These are phyloP conservation scores for Shargacucullia verbasci DNA, from an alignment of 2,888 invertebrate species.

Conservation along the genomic window DNA sequence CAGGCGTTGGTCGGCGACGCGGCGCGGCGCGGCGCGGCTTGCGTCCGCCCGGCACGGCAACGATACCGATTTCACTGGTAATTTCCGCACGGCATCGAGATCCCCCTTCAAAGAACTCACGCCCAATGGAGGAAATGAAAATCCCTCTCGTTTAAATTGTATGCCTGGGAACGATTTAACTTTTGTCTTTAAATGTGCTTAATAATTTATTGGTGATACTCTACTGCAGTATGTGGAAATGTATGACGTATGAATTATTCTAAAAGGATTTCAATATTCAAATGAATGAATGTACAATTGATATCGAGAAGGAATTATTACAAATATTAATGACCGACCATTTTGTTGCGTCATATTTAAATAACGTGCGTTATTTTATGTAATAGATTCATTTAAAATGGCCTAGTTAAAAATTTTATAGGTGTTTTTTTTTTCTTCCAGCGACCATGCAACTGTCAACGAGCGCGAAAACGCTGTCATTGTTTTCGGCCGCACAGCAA, in stretches of 20 bases:
- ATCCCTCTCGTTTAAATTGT: slow-evolving; percentile 79
- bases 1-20: slow-evolving; percentile 63
- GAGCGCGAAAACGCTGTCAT: slow-evolving; percentile 96
- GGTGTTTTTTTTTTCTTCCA: slow-evolving; percentile 88
- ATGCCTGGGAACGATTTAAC: slow-evolving; percentile 67
- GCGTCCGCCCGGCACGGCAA: slow-evolving; percentile 61
- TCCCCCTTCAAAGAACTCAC: slow-evolving; percentile 70
- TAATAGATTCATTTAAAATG: too few species aligned
- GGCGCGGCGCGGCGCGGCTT: too few species aligned
- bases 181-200: slow-evolving; percentile 55
- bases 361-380: too few species aligned
- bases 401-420: too few species aligned
- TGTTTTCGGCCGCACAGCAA: slow-evolving; percentile 97
- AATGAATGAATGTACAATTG: too few species aligned
- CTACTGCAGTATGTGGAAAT: slow-evolving; percentile 21
- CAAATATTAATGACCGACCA: too few species aligned
- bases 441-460: slow-evolving; percentile 97
- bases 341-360: too few species aligned
- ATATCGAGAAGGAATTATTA: too few species aligned
- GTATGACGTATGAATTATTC: slow-evolving; percentile 13
- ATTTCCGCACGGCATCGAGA: slow-evolving; percentile 72
- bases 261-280: too few species aligned
- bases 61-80: slow-evolving; percentile 77
- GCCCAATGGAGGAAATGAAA: slow-evolving; percentile 77
- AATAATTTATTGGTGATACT: slow-evolving; percentile 28